Base-by-base conservation (phyloP, 2,888 invertebrate genomes). In the Meiosimyza platycephala region DNA sequence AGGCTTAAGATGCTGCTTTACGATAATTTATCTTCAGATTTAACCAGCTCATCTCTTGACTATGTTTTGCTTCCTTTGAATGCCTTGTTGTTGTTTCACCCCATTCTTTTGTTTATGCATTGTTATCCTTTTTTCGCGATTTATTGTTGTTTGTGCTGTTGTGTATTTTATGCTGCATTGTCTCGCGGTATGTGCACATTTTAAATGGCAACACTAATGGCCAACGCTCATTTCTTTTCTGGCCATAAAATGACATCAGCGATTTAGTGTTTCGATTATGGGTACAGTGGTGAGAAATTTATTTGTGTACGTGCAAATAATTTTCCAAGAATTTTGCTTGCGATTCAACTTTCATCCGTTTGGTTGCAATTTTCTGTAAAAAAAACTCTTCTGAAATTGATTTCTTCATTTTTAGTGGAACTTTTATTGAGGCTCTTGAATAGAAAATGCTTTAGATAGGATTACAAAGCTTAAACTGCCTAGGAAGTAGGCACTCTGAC, bases 11-110 rank as follows among this genome's bases (percentile, higher is more conserved):
- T 78, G 75, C 74, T 77, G 77, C 75, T 13, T 63, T 48, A 63
- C 13, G 75, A 75, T 78, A 78, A 79, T 78, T 78, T 77, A 77
- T 78, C 74, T 77, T 65, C 50, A 47, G 76, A 68, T 69, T 75
- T 71, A 59, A 59, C 16, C 62, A 65, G 76, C 71, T 73, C 71
- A 75, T 69, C 71, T 63, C 70, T n/a, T 72, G 71, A 15, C 51
- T 16, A 63, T 55, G 28, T 66, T 13, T 16, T 54, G 33, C 40
- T 54, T 55, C 18, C 22, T 13, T 13, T 54, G n/a, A 33, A 40
- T 40, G 40, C 16, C 15, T 11, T 15, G 66, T 18, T 54, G 33
- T 54, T 66, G 52, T 40, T 40, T 40, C 2, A 40, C 40, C 40
- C n/a, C 5, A 33, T 6, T 15, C 52, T 22, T 67, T 9, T 52